Evolutionary conservation across 2,797 vertebrate species (phyloP).

Genomic region (Gallinago solitaria): DNA sequence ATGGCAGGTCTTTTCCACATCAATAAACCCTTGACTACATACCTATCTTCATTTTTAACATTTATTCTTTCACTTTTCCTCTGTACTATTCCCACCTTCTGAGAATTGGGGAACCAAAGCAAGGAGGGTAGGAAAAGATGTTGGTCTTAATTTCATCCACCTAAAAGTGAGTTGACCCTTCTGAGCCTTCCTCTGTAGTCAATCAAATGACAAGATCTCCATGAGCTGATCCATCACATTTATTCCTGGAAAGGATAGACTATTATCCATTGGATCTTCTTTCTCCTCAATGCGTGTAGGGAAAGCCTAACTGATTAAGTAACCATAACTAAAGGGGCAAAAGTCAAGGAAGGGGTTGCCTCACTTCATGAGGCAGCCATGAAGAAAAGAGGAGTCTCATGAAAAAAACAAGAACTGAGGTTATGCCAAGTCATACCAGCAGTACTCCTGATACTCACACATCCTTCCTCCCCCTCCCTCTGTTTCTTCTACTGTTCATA

Average conservation of each 20-base stretch:
- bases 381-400: neutral
- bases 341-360: neutral
- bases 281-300: neutral
- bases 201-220: neutral
- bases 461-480: neutral
- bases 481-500: neutral
- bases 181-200: neutral
- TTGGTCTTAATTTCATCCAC: neutral
- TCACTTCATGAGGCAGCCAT: accelerated
- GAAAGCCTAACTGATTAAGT: neutral
- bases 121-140: accelerated
- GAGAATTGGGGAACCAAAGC: neutral
- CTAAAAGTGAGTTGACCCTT: neutral
- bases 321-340: accelerated
- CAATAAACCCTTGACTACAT: neutral
- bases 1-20: neutral
- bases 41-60: neutral
- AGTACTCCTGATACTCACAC: neutral
- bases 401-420: neutral
- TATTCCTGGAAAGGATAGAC: neutral
- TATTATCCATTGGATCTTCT: neutral
- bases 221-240: neutral
- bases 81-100: neutral
- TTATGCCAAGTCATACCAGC: neutral
- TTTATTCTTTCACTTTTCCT: neutral